A percentile compares a stretch with the other conserved stretches of the same genome.
Conservation (phyloP, 1,140 invertebrate genomes). For the Nomia melanderi region DNA sequence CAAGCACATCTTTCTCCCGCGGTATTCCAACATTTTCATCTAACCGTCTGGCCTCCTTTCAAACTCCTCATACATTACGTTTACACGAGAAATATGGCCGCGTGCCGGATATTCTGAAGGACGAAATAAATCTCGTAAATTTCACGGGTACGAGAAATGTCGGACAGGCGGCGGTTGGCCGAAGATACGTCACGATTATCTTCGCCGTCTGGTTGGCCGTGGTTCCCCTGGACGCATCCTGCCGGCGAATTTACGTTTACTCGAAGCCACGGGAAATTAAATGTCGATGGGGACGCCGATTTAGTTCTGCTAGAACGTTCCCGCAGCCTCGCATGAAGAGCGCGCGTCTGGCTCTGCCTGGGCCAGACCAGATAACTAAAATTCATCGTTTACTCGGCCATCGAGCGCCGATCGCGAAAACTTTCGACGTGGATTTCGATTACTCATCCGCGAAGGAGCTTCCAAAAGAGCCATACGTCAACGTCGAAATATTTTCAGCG, state of each 20-base stretch:
- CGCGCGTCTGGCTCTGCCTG: background rate
- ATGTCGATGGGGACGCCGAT: conserved; percentile 60
- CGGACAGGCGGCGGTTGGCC: background rate
- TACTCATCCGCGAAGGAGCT: conserved; percentile 4
- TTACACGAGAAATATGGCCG: background rate
- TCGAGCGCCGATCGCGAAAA: conserved; percentile 19
- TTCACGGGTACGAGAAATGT: background rate
- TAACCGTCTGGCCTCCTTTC: too few relatives aligned
- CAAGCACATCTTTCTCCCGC: too few relatives aligned
- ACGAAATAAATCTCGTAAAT: background rate
- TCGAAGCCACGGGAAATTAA: conserved; percentile 62
- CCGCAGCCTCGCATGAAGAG: background rate
- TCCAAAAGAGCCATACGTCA: background rate
- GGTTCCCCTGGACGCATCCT: conserved; percentile 7
- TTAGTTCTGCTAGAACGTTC: conserved; percentile 40
- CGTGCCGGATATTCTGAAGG: too few relatives aligned
- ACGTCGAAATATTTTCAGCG: conserved; percentile 5
- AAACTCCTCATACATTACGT: background rate
- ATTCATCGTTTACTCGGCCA: conserved; percentile 53
- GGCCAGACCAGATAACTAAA: conserved; percentile 56
- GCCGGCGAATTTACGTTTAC: conserved; percentile 56
- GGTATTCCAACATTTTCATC: too few relatives aligned
- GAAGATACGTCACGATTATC: conserved; percentile 44
- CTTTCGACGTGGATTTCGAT: conserved; percentile 50
- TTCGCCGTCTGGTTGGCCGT: conserved; percentile 17